Evolutionary conservation across 2,113 vertebrate species (phyloP).

Genomic region (Mormoops blainvillei): DNA sequence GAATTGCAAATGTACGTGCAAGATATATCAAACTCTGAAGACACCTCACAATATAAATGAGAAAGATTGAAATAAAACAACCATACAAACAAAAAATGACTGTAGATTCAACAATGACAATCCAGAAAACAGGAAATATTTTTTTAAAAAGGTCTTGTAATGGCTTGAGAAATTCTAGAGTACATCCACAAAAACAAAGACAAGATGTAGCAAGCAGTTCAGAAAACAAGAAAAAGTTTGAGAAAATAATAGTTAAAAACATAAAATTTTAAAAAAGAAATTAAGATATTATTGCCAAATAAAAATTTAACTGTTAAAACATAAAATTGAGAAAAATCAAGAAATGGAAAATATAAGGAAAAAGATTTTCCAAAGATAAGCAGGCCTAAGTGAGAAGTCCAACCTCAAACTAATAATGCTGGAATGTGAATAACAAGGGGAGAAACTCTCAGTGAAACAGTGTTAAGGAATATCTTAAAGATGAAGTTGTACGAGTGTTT

Average conservation of each 20-base stretch:
- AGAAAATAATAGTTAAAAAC: not conserved
- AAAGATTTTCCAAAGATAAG: not conserved
- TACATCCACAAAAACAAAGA: not conserved
- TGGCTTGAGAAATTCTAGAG: not conserved
- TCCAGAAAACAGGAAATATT: not conserved
- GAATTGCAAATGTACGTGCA: not conserved
- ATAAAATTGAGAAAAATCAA: not conserved
- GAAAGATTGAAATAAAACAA: not conserved
- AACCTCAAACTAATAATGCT: no score
- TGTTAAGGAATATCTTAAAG: not conserved
- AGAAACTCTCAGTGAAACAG: no score
- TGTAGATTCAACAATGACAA: not conserved
- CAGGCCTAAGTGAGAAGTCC: not conserved
- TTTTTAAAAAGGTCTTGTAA: not conserved
- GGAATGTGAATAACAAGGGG: no score
- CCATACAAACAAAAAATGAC: not conserved
- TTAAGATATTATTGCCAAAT: not conserved
- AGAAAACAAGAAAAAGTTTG: not conserved
- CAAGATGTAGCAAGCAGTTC: not conserved
- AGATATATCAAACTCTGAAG: not conserved
- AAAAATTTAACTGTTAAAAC: not conserved
- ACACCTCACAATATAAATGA: not conserved
- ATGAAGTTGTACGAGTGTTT: not conserved
- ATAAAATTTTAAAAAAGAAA: not conserved
- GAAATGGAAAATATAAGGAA: not conserved